phyloP scores from a whole-genome alignment of 2,797 vertebrate species.

The Karalla daura region DNA sequence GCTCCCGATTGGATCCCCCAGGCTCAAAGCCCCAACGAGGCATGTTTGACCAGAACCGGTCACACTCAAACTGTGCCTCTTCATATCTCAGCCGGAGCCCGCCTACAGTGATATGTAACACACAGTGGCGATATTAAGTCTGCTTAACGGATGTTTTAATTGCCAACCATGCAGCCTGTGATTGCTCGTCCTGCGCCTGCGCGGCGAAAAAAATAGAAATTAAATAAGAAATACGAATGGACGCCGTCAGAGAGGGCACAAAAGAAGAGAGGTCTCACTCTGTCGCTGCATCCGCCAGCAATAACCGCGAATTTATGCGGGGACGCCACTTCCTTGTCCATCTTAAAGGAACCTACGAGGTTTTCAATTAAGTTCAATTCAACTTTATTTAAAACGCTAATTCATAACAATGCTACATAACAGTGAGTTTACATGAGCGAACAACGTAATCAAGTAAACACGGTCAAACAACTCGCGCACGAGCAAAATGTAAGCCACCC shows the following conservation, averaged over 20 bases:
- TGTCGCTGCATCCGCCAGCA: background rate
- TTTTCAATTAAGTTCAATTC: background rate
- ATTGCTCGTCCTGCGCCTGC: conserved; percentile 79
- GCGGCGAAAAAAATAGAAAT: conserved; percentile 50
- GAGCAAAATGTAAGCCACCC: too few relatives aligned
- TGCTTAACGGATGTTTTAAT: conserved; percentile 72
- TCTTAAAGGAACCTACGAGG: conserved; percentile 3
- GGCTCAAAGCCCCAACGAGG: conserved; percentile 25
- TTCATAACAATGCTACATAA: too few relatives aligned
- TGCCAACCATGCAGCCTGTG: conserved; percentile 64
- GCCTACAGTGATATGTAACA: background rate
- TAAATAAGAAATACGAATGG: conserved; percentile 64
- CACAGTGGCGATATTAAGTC: conserved; percentile 12
- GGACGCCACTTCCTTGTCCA: too few relatives aligned
- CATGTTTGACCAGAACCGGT: background rate
- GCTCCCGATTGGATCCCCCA: conserved; percentile 70
- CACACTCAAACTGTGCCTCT: background rate
- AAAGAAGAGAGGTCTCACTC: conserved; percentile 55
- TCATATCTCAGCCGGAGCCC: background rate
- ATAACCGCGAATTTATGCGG: background rate
- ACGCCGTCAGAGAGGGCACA: conserved; percentile 45
- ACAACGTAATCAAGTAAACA: too few relatives aligned
- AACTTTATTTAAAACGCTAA: too few relatives aligned
- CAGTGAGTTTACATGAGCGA: too few relatives aligned
- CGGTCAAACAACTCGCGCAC: too few relatives aligned